These are phyloP conservation scores for Myiopsitta monachus DNA, from an alignment of 2,113 vertebrate genomes.

Conservation along the genomic window DNA sequence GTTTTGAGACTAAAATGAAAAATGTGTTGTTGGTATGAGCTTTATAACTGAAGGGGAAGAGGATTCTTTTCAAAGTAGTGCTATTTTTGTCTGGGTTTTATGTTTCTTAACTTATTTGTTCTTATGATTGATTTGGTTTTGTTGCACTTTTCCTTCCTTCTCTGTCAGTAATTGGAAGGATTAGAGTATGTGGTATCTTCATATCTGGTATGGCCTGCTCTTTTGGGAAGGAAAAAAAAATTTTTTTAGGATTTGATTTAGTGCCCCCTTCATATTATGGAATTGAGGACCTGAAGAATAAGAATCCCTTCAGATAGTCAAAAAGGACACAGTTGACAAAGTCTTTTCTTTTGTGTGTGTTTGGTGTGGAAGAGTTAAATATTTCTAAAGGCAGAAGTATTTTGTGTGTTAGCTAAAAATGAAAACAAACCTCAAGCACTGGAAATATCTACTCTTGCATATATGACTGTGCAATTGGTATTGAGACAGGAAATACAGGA, in stretches of 20 bases:
- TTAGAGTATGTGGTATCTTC: neutral
- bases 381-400: neutral
- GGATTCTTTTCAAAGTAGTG: neutral
- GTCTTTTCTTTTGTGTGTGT: neutral
- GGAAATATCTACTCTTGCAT: neutral
- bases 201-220: neutral
- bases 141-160: neutral
- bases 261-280: neutral
- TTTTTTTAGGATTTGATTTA: neutral
- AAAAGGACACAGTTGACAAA: neutral
- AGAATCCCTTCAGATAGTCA: neutral
- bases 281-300: neutral
- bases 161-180: neutral
- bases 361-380: neutral
- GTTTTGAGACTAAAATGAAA: neutral
- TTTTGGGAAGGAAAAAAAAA: neutral
- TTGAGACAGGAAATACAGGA: neutral
- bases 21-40: neutral
- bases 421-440: neutral
- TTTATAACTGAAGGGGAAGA: neutral
- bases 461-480: rapidly evolving
- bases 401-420: neutral
- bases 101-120: neutral
- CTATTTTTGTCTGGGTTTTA: neutral
- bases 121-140: neutral